Base-by-base conservation (phyloP, 2,797 vertebrate genomes). In the Salmo trutta region DNA sequence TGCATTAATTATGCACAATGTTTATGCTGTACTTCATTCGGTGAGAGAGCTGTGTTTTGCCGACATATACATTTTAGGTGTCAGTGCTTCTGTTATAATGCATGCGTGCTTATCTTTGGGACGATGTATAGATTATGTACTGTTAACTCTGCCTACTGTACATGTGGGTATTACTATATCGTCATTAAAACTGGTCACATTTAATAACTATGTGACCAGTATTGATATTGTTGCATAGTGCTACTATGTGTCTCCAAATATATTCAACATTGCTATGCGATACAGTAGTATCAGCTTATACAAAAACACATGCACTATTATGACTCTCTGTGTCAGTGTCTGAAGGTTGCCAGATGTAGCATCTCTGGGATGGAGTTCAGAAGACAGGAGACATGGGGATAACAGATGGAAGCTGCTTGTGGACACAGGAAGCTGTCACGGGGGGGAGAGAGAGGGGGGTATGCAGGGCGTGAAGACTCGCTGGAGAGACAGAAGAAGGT, bases 391-490 rank as follows among this genome's bases (percentile, higher is more conserved):
- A 87, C 79, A 74, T 66, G 75, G 71, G 80, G 80, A 88, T 84
- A 87, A 86, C 91, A 93, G 90, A 93, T 93, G 92, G 92, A 92
- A 79, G 84, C 80, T 51, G 78, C 82, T 90, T 85, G 70, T 59
- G 84, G 80, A 90, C 75, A 82, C 81, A 75, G 85, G 80, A 88
- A 89, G 67, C 85, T 85, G 87, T 80, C 87, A 33, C 5, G 79
- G 82, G 80, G 85, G 79, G 82, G 29, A 81, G 88, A 79, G 81
- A 80, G 85, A 79, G 82, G 81, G 85, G 88, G 77, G 79, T 84
- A 84, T 82, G 74, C 64, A 84, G 90, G 79, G 86, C 87, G 88
- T 87, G 90, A 93, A 90, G 83, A 86, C 75, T 87, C 82, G 79
- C 80, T 67, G 1, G 81, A 89, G 86, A 79, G 78, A 83, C 83